These are phyloP conservation scores for Stichopus horrens DNA, from an alignment of 53 echinoderm and acorn worm genomes.

Conservation along the genomic window DNA sequence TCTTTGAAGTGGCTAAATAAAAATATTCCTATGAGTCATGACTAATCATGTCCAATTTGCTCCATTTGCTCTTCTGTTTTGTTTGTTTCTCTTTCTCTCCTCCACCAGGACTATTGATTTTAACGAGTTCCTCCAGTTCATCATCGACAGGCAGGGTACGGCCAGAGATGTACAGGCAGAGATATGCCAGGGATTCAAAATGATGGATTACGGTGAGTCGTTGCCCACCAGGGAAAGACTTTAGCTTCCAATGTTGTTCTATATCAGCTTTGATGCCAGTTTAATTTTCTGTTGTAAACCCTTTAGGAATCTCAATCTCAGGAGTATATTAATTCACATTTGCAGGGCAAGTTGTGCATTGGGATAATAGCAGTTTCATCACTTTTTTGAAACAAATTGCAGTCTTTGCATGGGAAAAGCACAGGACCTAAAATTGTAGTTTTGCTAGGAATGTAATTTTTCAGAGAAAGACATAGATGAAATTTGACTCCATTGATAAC, in stretches of 20 bases:
- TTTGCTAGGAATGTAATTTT: no score
- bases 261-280: background rate
- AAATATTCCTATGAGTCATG: no score
- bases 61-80: no score
- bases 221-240: background rate
- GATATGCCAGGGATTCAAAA: conserved; percentile 85
- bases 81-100: background rate
- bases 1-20: no score
- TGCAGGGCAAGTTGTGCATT: no score
- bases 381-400: background rate
- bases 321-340: background rate
- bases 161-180: conserved; percentile 86
- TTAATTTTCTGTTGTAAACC: background rate
- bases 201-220: conserved; percentile 96
- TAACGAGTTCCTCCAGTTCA: conserved; percentile 89
- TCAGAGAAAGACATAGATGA: no score
- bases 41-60: no score
- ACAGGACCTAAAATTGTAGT: no score
- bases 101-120: conserved; percentile 77
- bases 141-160: conserved; percentile 92
- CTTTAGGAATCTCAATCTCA: background rate
- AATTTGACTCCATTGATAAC: no score
- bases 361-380: background rate
- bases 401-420: background rate
- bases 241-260: background rate